Base-by-base conservation (phyloP, 1,140 invertebrate species). In the Mylabris phalerata region DNA sequence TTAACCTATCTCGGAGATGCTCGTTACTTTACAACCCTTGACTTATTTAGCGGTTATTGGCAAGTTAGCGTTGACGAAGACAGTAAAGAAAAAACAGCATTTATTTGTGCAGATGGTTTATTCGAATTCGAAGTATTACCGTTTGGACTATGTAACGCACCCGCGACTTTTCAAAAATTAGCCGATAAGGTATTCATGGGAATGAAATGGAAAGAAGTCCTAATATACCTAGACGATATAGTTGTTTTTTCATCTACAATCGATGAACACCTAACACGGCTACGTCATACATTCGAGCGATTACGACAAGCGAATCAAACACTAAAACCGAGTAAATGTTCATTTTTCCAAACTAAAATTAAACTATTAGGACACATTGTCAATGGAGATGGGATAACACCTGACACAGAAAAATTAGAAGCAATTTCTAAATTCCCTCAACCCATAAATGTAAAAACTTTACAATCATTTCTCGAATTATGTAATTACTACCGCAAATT, bases 31-130 rank as follows among this genome's bases (percentile, higher is more conserved):
- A 66, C 68, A 0, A 71, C 71, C 0, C 41, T 75, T 2, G 75
- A 76, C 66, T 59, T 79, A 38, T 68, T 63, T 3, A 71, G 65
- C 32, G 81, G 80, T 3, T 83, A 77, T 65, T 77, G 72, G 67
- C 79, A 82, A 65, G 41, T 57, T 11, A 19, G 5, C 19, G 42
- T 58, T n/a, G 44, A 26, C n/a, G 39, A 50, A 50, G 40, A 50
- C 19, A 9, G 25, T 5, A 38, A 40, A 5, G 9, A 19, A n/a
- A 40, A 50, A 13, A 50, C 49, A n/a, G 49, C 39, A 0, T 50
- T 50, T 40, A 42, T 42, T 42, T n/a, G 11, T 42, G 7, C 9
- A 42, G 41, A 26, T 2, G 48, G 44, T 6, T 10, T 46, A 9
- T 55, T 13, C 9, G 19, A 55, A n/a, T 60, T 50, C 32, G 9